Evolutionary conservation across 2,888 invertebrate species (phyloP), one percentile per base, ranked within the genome.

Genomic region (Sialis fuliginosa): DNA sequence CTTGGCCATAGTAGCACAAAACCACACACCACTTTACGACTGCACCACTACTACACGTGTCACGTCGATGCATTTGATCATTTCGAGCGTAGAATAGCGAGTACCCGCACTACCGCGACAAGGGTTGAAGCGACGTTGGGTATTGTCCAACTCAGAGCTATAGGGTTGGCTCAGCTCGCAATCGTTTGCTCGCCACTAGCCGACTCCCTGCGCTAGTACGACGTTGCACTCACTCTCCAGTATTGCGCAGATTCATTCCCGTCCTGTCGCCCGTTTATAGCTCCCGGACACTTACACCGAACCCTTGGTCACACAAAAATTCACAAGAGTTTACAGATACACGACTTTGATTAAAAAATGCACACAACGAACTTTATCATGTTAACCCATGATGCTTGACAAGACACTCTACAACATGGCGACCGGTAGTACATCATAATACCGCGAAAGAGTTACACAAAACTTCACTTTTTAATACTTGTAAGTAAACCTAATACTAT

Each of bases 1-100:
- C 62, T 71, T 70, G 65, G 77, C 75, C 77, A 77, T 77, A 60
- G 66, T 68, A 60, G 55, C 56, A 57, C 54, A 44, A 50, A 48
- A 45, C 45, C 35, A 22, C 45, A 45, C 45, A 45, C 34, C 39
- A 45, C 45, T 45, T 45, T 43, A 45, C 10, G 34, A 60, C 57
- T 57, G 59, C 58, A 52, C 55, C 58, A 57, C 58, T 54, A 60
- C 64, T 54, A 60, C 64, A 63, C 64, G 64, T 63, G 64, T 64
- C 60, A 61, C 60, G 58, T 56, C 54, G 55, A 57, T 56, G 56
- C 57, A 58, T 58, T 56, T 59, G 60, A 56, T 55, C 59, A 55
- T 59, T 58, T 32, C 13, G 32, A 42, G 34, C 35, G 32, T 42
- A 41, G 42, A 39, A 42, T 37, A 33, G 40, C 42, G 34, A 33